phyloP scores from a whole-genome alignment of 2,888 invertebrate species.

The Pristionchus maxplancki region DNA sequence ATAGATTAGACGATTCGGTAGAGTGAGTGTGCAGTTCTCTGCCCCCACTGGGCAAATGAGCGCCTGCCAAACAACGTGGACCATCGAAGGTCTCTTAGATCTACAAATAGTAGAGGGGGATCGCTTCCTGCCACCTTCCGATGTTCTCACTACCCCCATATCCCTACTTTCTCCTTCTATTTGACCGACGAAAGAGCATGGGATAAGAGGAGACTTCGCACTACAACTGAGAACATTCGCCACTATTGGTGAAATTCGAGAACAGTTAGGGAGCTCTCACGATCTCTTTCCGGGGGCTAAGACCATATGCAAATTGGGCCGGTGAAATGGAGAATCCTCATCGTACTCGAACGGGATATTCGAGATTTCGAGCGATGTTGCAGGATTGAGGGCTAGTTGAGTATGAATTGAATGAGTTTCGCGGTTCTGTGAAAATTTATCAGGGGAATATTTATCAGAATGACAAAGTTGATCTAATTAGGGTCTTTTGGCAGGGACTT shows the following conservation, averaged over 20 bases:
- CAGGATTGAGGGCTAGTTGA: neutral
- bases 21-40: neutral
- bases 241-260: constrained; percentile 22
- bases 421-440: no score
- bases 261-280: constrained; percentile 10
- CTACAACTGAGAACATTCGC: constrained; percentile 36
- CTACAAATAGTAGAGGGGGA: constrained; percentile 19
- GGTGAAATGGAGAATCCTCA: constrained; percentile 25
- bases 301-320: constrained; percentile 33
- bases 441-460: no score
- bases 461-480: no score
- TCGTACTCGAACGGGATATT: neutral
- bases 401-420: no score
- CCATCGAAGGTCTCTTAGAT: neutral
- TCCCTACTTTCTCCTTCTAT: neutral
- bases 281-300: constrained; percentile 23
- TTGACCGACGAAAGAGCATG: neutral
- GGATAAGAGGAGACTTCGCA: neutral
- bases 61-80: neutral
- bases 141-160: neutral
- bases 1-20: constrained; percentile 29
- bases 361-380: neutral
- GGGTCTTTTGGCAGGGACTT: no score
- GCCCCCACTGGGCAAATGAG: constrained; percentile 23
- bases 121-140: constrained; percentile 36